Evolutionary conservation across 2,113 vertebrate genomes (phyloP).

Genomic region (Ploceus nigricollis): DNA sequence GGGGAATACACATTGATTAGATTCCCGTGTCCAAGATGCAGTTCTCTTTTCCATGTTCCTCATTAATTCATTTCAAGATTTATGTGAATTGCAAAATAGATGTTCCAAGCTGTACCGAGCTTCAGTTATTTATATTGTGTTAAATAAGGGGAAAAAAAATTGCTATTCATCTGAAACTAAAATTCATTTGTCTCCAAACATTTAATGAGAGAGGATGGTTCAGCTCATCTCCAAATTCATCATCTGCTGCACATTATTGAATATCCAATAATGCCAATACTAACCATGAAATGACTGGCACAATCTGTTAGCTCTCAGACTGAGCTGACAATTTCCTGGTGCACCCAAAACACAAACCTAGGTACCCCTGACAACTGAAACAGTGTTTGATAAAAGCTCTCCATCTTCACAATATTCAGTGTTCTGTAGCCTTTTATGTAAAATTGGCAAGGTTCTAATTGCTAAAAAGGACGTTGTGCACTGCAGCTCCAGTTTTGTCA

Average conservation of each 20-base stretch:
- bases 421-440: background rate
- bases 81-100: background rate
- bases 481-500: background rate
- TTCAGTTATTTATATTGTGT: background rate
- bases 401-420: background rate
- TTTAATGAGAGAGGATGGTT: conserved; percentile 31
- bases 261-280: conserved; percentile 21
- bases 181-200: conserved; percentile 8
- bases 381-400: background rate
- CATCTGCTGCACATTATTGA: conserved; percentile 29
- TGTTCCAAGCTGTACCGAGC: background rate
- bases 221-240: background rate
- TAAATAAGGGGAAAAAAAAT: background rate
- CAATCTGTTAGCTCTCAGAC: background rate
- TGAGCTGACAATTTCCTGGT: background rate
- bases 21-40: background rate
- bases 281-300: background rate
- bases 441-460: background rate
- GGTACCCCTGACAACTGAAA: background rate
- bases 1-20: conserved; percentile 27
- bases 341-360: background rate
- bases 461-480: background rate
- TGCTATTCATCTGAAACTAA: background rate
- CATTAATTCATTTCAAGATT: conserved; percentile 32
- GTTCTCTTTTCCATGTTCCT: background rate